Conservation (phyloP, 1,140 invertebrate genomes). For the Leptinotarsa defecta region DNA sequence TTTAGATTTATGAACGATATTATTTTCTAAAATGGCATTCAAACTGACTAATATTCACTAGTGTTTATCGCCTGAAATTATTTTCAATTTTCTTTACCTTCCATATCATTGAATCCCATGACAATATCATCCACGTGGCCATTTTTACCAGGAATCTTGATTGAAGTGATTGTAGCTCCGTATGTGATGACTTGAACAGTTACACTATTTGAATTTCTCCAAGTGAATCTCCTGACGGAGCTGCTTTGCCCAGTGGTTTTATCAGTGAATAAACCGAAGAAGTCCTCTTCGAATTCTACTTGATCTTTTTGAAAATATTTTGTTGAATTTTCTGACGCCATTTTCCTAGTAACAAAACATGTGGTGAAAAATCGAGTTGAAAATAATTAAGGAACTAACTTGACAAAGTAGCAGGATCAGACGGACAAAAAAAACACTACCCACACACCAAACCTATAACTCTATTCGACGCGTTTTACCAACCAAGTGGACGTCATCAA, state of each 20-base stretch:
- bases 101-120: conserved; percentile 77
- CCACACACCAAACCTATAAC: too few relatives aligned
- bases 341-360: neutral
- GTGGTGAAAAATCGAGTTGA: too few relatives aligned
- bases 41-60: too few relatives aligned
- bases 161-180: conserved; percentile 78
- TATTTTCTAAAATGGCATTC: too few relatives aligned
- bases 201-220: conserved; percentile 64
- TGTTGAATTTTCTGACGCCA: neutral
- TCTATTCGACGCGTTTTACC: too few relatives aligned
- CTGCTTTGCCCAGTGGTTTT: conserved; percentile 40
- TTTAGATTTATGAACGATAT: too few relatives aligned
- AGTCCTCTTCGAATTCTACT: conserved; percentile 49
- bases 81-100: conserved; percentile 55
- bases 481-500: too few relatives aligned
- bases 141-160: conserved; percentile 72
- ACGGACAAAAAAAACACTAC: too few relatives aligned
- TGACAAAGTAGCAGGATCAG: too few relatives aligned
- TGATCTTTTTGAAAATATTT: conserved; percentile 28
- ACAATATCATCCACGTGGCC: conserved; percentile 72
- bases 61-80: neutral
- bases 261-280: conserved; percentile 48
- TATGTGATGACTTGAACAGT: conserved; percentile 71
- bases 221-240: conserved; percentile 60
- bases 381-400: too few relatives aligned